Percentiles rank a stretch among this genome's conserved stretches.
phyloP scores from a whole-genome alignment of 2,888 invertebrate genomes.

The Pristionchus arcanus region DNA sequence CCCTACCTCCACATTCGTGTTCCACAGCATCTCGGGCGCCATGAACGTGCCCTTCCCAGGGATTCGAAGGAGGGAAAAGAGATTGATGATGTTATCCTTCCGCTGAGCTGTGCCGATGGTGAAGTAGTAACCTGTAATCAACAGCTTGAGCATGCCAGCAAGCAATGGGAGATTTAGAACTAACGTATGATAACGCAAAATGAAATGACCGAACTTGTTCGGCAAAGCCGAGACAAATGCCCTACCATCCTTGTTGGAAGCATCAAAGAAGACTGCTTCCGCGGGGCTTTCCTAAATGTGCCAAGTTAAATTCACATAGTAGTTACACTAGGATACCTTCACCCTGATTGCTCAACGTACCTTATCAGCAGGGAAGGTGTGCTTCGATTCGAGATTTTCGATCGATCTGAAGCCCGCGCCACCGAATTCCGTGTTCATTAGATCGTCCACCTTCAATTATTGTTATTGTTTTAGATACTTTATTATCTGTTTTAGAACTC shows the following conservation, averaged over 20 bases:
- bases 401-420: conserved; percentile 63
- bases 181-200: no score
- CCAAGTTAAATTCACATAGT: neutral
- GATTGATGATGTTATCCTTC: conserved; percentile 70
- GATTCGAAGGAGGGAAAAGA: conserved; percentile 81
- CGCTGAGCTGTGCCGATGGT: conserved; percentile 75
- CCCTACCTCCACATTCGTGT: conserved; percentile 75
- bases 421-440: conserved; percentile 70
- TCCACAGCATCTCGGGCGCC: conserved; percentile 67
- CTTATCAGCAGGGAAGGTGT: conserved; percentile 64
- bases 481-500: no score
- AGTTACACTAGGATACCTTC: no score
- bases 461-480: neutral
- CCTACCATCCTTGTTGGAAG: conserved; percentile 83
- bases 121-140: conserved; percentile 67
- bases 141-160: no score
- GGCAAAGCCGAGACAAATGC: no score
- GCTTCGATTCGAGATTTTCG: conserved; percentile 69
- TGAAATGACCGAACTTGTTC: no score
- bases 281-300: conserved; percentile 82
- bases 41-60: conserved; percentile 86
- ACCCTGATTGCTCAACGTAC: neutral
- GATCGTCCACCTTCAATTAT: conserved; percentile 60
- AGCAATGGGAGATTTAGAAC: no score
- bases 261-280: conserved; percentile 89